Conservation (phyloP, 2,797 vertebrate genomes). For the Anguilla obscura region DNA sequence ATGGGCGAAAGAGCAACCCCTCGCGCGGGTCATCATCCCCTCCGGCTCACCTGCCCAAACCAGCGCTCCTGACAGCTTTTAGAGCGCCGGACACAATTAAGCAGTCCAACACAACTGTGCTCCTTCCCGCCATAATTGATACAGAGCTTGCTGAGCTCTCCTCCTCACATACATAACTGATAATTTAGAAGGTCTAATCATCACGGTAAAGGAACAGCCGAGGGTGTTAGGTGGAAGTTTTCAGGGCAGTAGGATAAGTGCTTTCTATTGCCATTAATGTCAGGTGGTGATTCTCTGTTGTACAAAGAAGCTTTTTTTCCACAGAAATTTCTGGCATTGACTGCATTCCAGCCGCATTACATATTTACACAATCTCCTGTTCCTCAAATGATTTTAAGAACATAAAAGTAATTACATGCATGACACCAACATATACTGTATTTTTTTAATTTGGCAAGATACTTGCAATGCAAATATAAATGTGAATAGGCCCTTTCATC, state of each 20-base stretch:
- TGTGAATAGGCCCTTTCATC: neutral
- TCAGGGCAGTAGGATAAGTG: neutral
- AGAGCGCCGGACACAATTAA: constrained; percentile 50
- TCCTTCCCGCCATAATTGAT: constrained; percentile 34
- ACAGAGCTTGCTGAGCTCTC: constrained; percentile 19
- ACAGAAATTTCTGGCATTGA: neutral
- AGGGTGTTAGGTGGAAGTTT: neutral
- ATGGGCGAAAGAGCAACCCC: constrained; percentile 58
- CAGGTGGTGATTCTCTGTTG: neutral
- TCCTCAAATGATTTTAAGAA: neutral
- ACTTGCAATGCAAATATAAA: neutral
- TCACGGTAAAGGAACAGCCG: neutral
- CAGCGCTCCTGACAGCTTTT: constrained; percentile 61
- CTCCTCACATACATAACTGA: constrained; percentile 32
- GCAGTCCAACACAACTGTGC: constrained; percentile 40
- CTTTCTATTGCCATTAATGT: neutral
- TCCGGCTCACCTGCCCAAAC: constrained; percentile 67
- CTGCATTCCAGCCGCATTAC: neutral
- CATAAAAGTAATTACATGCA: neutral
- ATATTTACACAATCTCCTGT: neutral
- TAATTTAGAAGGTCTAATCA: neutral
- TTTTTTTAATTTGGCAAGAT: neutral
- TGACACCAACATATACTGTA: neutral
- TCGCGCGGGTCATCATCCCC: constrained; percentile 59
- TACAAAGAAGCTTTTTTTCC: neutral